These are phyloP conservation scores for Cryptocephalus moraei DNA, from an alignment of 2,888 invertebrate species.

Conservation along the genomic window DNA sequence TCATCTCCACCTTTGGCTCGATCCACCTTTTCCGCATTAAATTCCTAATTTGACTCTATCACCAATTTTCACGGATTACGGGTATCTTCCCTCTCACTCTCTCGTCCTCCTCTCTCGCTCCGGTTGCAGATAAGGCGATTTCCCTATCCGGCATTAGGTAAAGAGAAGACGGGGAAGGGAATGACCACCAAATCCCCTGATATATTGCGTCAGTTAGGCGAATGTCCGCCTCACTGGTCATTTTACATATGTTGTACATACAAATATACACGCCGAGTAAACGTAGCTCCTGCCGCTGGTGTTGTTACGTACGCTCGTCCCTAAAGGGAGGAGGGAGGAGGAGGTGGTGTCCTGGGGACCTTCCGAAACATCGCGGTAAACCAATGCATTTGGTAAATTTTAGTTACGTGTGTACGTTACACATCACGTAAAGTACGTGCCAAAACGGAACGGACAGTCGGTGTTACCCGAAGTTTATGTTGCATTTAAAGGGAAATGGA, in stretches of 20 bases:
- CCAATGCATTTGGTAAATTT: too few relatives aligned
- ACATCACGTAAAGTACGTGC: too few relatives aligned
- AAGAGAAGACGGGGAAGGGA: slow-evolving; percentile 15
- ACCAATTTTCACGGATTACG: slow-evolving; percentile 6
- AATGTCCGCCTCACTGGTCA: slow-evolving; percentile 34
- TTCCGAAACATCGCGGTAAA: too few relatives aligned
- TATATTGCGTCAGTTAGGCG: slow-evolving; percentile 36
- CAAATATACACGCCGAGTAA: slow-evolving; percentile 23
- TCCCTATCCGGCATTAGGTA: slow-evolving; percentile 15
- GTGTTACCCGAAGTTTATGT: too few relatives aligned
- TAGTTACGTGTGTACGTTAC: too few relatives aligned
- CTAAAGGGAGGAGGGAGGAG: not conserved
- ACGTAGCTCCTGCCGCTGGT: slow-evolving; percentile 1
- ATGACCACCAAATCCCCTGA: slow-evolving; percentile 34
- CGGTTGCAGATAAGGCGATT: slow-evolving; percentile 20
- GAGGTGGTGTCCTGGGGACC: not conserved
- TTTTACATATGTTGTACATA: slow-evolving; percentile 37
- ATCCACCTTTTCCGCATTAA: slow-evolving; percentile 2
- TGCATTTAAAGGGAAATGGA: too few relatives aligned
- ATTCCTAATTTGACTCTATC: slow-evolving; percentile 6
- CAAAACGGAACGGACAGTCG: too few relatives aligned
- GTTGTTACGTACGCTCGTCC: not conserved
- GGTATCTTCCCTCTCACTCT: not conserved
- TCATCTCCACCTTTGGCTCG: too few relatives aligned
- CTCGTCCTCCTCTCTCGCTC: not conserved